phyloP scores from a whole-genome alignment of 2,113 vertebrate species.

The Paracanthobrama guichenoti region DNA sequence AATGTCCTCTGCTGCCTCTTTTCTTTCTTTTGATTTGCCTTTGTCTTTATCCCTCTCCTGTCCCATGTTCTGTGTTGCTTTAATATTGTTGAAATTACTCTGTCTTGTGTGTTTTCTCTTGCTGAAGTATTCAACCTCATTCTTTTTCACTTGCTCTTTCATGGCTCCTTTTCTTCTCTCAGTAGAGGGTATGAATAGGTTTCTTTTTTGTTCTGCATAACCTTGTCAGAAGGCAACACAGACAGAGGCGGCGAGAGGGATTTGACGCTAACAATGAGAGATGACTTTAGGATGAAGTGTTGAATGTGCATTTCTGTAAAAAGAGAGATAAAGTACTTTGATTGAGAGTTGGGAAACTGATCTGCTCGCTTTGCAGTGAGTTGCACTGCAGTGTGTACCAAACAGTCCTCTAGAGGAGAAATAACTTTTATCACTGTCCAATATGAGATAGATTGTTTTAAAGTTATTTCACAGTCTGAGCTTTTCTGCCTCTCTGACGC shows the following conservation, averaged over 20 bases:
- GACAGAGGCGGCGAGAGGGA: slow-evolving; percentile 5
- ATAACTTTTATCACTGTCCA: background rate
- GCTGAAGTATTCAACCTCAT: background rate
- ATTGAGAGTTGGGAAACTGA: slow-evolving; percentile 19
- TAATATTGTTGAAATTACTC: background rate
- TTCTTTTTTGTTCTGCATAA: slow-evolving; percentile 52
- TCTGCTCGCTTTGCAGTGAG: background rate
- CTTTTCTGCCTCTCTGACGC: slow-evolving; percentile 47
- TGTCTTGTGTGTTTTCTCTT: background rate
- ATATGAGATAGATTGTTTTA: background rate
- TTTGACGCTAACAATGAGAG: slow-evolving; percentile 26
- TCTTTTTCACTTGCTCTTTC: slow-evolving; percentile 47
- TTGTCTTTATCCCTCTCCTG: background rate
- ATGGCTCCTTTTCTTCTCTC: slow-evolving; percentile 55
- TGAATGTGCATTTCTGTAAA: slow-evolving; percentile 33
- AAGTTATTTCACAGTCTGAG: background rate
- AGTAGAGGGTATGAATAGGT: slow-evolving; percentile 19
- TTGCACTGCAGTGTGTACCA: slow-evolving; percentile 3
- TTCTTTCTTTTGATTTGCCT: slow-evolving; percentile 39
- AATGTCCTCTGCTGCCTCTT: slow-evolving; percentile 54
- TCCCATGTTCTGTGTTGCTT: background rate
- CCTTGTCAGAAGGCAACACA: slow-evolving; percentile 20
- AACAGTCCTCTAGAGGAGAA: background rate
- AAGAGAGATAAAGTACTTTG: background rate
- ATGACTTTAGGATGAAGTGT: slow-evolving; percentile 21